A percentile compares a stretch with the other conserved stretches of the same genome.
Conservation (phyloP, 2,113 vertebrate genomes). For the Cephalopholis sonnerati region DNA sequence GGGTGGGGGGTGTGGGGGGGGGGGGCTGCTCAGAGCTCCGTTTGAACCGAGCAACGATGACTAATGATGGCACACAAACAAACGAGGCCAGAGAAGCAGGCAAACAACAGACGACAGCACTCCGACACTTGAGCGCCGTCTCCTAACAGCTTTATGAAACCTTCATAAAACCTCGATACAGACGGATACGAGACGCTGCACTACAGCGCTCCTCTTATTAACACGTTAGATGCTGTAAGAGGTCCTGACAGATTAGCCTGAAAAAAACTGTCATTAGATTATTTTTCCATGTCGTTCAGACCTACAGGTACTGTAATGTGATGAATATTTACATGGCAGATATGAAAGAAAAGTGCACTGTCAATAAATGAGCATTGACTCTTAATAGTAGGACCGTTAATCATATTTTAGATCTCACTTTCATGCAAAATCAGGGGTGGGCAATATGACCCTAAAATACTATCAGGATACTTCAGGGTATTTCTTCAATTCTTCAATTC, state of each 20-base stretch:
- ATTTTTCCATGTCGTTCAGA: too few species aligned
- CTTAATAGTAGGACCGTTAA: too few species aligned
- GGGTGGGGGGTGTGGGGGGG: background rate
- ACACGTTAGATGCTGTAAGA: background rate
- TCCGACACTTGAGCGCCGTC: slow-evolving; percentile 42
- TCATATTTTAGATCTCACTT: too few species aligned
- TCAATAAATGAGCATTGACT: too few species aligned
- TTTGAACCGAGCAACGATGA: slow-evolving; percentile 68
- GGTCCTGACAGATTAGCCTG: background rate
- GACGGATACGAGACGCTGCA: slow-evolving; percentile 13
- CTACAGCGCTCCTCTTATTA: background rate
- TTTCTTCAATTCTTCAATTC: too few species aligned
- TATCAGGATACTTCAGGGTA: too few species aligned
- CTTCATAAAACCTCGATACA: slow-evolving; percentile 4
- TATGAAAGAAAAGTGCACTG: too few species aligned
- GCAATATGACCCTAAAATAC: too few species aligned
- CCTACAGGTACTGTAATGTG: too few species aligned
- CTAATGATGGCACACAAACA: slow-evolving; percentile 66
- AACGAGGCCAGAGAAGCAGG: slow-evolving; percentile 47
- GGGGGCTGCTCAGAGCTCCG: slow-evolving; percentile 40
- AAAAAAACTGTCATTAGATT: too few species aligned
- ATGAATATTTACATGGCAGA: too few species aligned
- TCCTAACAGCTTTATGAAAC: slow-evolving; percentile 30
- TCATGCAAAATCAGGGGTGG: too few species aligned
- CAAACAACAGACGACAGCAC: slow-evolving; percentile 43